Evolutionary conservation across 2,113 vertebrate genomes (phyloP), one percentile per base, ranked within the genome.

Genomic region (Himantopus leucocephalus): DNA sequence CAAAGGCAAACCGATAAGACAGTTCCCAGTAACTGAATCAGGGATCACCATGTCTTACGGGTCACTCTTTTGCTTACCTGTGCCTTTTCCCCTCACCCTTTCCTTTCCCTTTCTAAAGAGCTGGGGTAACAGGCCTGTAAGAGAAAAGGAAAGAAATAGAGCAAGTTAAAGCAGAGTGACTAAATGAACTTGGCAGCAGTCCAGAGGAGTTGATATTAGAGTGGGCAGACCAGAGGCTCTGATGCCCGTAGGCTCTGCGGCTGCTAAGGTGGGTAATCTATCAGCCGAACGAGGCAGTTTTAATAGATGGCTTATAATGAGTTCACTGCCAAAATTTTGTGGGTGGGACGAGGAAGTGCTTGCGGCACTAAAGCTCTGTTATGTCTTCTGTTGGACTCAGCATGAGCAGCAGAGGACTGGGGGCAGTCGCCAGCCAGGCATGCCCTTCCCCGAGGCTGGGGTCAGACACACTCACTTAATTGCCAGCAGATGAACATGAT

Each of bases 181-280:
- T 93, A 90, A 92, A 82, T 10, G n/a, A 96, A 62, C 9, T 55
- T 95, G 91, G 92, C 94, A 82, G 48, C 37, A 58, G 29, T 53
- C 77, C 89, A 95, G 74, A 62, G 41, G 35, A 91, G 39, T 83
- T 92, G 76, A 72, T 72, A 56, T 60, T 59, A 76, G 82, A 74
- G 17, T 7, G 18, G 21, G 26, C 52, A 92, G 56, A 87, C 70
- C 73, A 50, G 73, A 78, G 68, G 35, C 30, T 88, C 67, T 66
- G 41, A 85, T 45, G 71, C 71, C 82, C 92, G 55, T 59, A 83
- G 85, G 71, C 55, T 77, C 55, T 60, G 56, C 0, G 43, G 37
- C 75, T 66, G 79, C n/a, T 48, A 20, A 68, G 75, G 21, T 62
- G 80, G 71, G 32, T 79, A 62, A 95, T 96, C 92, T 30, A 47